Base-by-base conservation (phyloP, 2,113 vertebrate species). In the Thinocorus orbignyianus region DNA sequence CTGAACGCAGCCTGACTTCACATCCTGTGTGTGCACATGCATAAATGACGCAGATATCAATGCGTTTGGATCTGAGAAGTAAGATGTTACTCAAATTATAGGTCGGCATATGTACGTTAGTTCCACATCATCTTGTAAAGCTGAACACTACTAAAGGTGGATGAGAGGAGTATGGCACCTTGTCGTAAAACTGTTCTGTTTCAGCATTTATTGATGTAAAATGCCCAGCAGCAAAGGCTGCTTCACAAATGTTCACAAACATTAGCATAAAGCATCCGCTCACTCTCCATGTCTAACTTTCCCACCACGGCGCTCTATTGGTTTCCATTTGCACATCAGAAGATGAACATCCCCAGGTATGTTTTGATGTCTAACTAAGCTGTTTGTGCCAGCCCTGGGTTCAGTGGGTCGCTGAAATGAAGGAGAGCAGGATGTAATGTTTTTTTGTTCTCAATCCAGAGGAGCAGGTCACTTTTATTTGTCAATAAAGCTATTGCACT, bases 381-480 rank as follows among this genome's bases (percentile, higher is more conserved):
- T 49, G 22, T 46, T 66, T 41, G 37, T 35, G 62, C 77, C 46
- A 44, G 39, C 66, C 33, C 41, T 30, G 33, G 49, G 35, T 71
- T 49, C 51, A 41, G 52, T 17, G 33, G 19, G 41, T 49, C 39
- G 46, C 28, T 54, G 9, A 70, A 70, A 17, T 26, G 8, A 55
- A 60, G n/a, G 46, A 78, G 11, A 78, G 49, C 39, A 86, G 49
- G 30, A 65, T 35, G 33, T 44, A 52, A 52, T 26, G 13, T 2
- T 66, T 93, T 65, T 84, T 81, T 74, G 55, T 33, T 92, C 78
- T 86, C 72, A 13, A 72, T 48, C 51, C 77, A 54, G 42, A 82
- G 46, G 11, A 71, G 31, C 18, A 90, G 80, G 13, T 74, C 24
- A 54, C 61, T 96, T 96, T 82, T 85, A 77, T 95, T 87, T 90